These are phyloP conservation scores for Meloe dianella DNA, from an alignment of 2,888 invertebrate genomes.

Conservation along the genomic window DNA sequence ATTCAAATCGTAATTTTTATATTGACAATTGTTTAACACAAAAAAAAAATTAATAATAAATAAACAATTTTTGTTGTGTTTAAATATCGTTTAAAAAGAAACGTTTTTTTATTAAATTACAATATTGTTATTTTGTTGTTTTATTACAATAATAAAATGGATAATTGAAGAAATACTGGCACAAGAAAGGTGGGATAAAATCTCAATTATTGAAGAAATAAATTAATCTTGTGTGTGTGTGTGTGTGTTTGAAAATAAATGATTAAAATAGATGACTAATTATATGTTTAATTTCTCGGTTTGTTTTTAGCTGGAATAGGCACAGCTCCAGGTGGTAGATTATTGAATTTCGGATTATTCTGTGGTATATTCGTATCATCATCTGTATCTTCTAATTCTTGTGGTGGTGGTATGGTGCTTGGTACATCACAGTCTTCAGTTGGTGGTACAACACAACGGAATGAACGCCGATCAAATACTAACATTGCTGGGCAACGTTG, in stretches of 20 bases:
- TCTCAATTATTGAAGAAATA: background rate
- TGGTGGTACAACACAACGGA: constrained; percentile 87
- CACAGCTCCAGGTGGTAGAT: constrained; percentile 58
- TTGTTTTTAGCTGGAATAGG: constrained; percentile 51
- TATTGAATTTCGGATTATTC: constrained; percentile 54
- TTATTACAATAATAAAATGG: constrained; percentile 23
- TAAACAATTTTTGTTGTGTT: no score
- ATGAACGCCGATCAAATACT: constrained; percentile 81
- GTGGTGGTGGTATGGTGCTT: constrained; percentile 72
- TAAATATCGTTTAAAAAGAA: no score
- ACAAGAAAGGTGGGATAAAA: constrained; percentile 27
- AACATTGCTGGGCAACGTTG: constrained; percentile 91
- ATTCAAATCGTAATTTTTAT: constrained; percentile 22
- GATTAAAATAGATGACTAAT: background rate
- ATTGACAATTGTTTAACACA: no score
- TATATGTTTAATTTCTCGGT: constrained; percentile 36
- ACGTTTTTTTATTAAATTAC: constrained; percentile 24
- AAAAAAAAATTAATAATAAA: no score
- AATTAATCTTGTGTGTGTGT: background rate
- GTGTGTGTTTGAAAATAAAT: background rate
- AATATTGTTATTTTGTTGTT: constrained; percentile 17
- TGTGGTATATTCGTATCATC: constrained; percentile 46
- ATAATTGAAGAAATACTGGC: constrained; percentile 33
- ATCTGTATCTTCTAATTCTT: constrained; percentile 59
- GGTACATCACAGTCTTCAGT: constrained; percentile 89